Evolutionary conservation across 92 coral and sea anemone genomes (phyloP).

Genomic region (Isaurus tuberculatus): DNA sequence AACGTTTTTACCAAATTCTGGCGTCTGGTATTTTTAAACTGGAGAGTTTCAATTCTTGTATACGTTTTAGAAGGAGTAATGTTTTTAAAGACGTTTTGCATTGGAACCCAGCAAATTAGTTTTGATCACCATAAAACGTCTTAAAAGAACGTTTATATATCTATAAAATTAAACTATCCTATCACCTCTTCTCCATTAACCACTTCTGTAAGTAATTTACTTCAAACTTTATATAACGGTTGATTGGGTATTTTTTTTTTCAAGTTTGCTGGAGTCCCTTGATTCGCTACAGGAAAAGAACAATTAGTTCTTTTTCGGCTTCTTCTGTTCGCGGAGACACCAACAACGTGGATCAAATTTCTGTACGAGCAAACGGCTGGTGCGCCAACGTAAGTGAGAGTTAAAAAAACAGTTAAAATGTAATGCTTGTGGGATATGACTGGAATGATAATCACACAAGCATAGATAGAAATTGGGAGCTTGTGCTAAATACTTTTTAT

Average conservation of each 20-base stretch:
- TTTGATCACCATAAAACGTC: no score
- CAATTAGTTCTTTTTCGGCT: background rate
- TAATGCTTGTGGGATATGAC: no score
- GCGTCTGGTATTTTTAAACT: no score
- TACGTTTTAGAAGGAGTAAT: no score
- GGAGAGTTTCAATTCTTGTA: no score
- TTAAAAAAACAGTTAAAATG: background rate
- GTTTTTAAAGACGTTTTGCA: no score
- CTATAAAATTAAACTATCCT: no score
- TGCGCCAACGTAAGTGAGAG: constrained; percentile 12
- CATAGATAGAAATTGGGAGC: no score
- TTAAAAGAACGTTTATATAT: no score
- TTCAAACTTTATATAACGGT: background rate
- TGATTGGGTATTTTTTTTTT: background rate
- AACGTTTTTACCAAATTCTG: no score
- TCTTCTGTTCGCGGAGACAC: constrained; percentile 25
- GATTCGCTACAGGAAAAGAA: background rate
- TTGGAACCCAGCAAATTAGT: no score
- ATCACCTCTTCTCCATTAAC: background rate
- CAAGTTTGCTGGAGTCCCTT: constrained; percentile 21
- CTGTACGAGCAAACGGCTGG: constrained; percentile 6
- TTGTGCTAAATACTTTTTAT: background rate
- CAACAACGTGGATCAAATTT: background rate
- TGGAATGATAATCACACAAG: no score
- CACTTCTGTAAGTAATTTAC: background rate